Evolutionary conservation across 2,888 invertebrate species (phyloP).

Genomic region (Orthosia gothica): DNA sequence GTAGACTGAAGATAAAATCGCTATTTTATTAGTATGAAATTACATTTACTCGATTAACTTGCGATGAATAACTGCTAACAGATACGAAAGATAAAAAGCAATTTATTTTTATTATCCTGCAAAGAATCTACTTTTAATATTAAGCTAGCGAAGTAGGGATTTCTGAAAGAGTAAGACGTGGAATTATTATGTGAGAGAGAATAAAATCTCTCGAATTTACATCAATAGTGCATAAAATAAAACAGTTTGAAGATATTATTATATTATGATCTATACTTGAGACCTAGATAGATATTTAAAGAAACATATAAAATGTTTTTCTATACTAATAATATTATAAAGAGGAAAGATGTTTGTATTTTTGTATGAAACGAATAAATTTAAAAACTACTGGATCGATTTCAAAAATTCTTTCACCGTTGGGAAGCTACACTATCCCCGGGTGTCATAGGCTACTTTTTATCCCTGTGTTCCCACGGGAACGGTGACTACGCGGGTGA

Average conservation of each 20-base stretch:
- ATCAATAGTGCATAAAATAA: not conserved
- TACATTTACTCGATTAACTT: conserved; percentile 37
- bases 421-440: too few relatives aligned
- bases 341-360: too few relatives aligned
- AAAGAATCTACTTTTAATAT: conserved; percentile 35
- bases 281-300: not conserved
- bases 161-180: conserved; percentile 28
- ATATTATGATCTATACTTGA: not conserved
- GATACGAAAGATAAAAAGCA: conserved; percentile 42
- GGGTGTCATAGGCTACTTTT: too few relatives aligned
- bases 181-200: conserved; percentile 39
- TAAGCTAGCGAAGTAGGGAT: conserved; percentile 38
- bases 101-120: conserved; percentile 42
- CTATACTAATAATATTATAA: too few relatives aligned
- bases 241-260: conserved; percentile 3
- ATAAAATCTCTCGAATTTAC: conserved; percentile 48
- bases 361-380: too few relatives aligned
- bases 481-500: too few relatives aligned
- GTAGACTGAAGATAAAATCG: not conserved
- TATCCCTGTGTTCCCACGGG: too few relatives aligned
- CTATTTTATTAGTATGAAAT: conserved; percentile 12
- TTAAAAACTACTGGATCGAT: too few relatives aligned
- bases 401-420: too few relatives aligned
- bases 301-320: not conserved
- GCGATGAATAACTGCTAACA: conserved; percentile 41